Base-by-base conservation (phyloP, 2,113 vertebrate genomes). In the Seriola aureovittata region DNA sequence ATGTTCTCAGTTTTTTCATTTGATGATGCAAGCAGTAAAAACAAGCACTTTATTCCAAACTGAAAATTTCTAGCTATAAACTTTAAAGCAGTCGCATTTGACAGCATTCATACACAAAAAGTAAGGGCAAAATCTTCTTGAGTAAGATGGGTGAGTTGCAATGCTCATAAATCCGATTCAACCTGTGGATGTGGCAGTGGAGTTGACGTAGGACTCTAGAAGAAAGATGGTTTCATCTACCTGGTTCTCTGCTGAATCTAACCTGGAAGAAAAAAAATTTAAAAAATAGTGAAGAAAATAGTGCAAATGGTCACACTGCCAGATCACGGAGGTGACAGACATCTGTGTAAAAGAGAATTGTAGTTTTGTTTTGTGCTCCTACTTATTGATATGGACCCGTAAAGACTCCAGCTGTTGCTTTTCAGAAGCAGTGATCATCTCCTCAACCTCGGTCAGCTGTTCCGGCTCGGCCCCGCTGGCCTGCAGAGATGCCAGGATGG, bases 181-280 rank as follows among this genome's bases (percentile, higher is more conserved):
- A 5, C 73, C 80, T 19, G 83, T 3, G 25, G 85, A 29, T 14
- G 85, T 38, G 19, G 78, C 21, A 3, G 95, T 92, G 46, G 95
- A 93, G 62, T 76, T 92, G 7, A 98, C 79, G 88, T 98, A 98
- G 0, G 96, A 96, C 75, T 98, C 96, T 50, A 99, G 85, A 14
- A 98, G 93, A 75, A 99, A 98, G 77, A 98, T 96, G 71, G 96
- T 97, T 92, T 99, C 98, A 32, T 98, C 97, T 16, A 98, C 97
- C 78, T 98, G 97, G 88, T 96, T 97, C 88, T 98, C 98, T 40
- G 97, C 97, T 68, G 97, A 97, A 64, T 99, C 98, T 59, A 98
- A 89, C 94, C 98, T 99, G 92, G 21, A 29, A 76, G 44, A 48
- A 38, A 58, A 36, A 75, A 38, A 62, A 25, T 25, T 25, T 25